These are phyloP conservation scores for Aeoliscus strigatus DNA, from an alignment of 2,797 vertebrate species.

Conservation along the genomic window DNA sequence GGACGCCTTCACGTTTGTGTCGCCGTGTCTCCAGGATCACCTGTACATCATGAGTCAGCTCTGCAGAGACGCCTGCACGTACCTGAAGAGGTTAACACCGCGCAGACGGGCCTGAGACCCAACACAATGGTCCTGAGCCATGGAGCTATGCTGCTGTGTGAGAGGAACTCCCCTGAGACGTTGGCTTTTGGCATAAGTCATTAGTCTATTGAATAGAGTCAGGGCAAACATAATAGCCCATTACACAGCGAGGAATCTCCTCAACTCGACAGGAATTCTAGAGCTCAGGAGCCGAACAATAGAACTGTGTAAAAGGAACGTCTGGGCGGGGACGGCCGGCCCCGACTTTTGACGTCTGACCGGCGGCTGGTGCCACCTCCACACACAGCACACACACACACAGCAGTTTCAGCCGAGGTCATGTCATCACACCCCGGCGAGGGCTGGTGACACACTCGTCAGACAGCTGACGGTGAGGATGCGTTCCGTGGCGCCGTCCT, in stretches of 20 bases:
- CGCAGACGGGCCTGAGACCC: constrained; percentile 14
- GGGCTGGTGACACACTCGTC: constrained; percentile 27
- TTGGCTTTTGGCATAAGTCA: constrained; percentile 55
- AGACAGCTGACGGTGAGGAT: constrained; percentile 35
- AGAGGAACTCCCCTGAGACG: constrained; percentile 58
- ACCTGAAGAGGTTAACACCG: constrained; percentile 35
- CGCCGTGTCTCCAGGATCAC: too few relatives aligned
- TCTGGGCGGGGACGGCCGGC: constrained; percentile 50
- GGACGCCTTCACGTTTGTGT: too few relatives aligned
- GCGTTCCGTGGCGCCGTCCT: constrained; percentile 34
- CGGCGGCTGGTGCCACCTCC: constrained; percentile 46
- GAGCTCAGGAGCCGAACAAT: constrained; percentile 62
- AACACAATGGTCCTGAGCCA: constrained; percentile 59
- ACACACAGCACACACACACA: constrained; percentile 44
- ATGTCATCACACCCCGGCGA: constrained; percentile 30
- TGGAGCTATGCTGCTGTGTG: constrained; percentile 36
- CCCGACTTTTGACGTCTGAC: constrained; percentile 53
- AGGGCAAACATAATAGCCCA: constrained; percentile 68
- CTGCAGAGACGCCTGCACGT: constrained; percentile 9
- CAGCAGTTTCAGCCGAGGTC: constrained; percentile 29
- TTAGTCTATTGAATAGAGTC: constrained; percentile 65
- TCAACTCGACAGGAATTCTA: constrained; percentile 65
- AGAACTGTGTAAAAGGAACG: constrained; percentile 41
- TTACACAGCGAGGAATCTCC: constrained; percentile 69
- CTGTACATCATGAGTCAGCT: constrained; percentile 1